These are phyloP conservation scores for Rhyacophila evoluta DNA, from an alignment of 2,888 invertebrate species.

Conservation along the genomic window DNA sequence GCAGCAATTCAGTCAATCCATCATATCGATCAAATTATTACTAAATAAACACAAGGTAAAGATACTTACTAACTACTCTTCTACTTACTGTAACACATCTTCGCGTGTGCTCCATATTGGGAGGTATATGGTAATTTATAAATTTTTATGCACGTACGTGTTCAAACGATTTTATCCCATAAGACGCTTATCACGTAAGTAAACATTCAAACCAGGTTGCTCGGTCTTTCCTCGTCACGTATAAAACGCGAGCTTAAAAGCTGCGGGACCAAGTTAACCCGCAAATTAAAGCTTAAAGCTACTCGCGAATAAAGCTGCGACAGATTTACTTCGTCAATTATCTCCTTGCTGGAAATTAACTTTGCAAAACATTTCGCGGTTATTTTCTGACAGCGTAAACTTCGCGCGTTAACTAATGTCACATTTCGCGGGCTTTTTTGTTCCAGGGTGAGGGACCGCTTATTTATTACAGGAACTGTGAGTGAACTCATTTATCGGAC, in stretches of 20 bases:
- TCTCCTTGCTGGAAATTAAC: constrained; percentile 30
- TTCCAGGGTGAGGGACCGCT: not conserved
- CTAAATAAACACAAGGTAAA: too few species aligned
- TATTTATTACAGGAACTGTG: not conserved
- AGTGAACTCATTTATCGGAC: not conserved
- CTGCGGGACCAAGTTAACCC: not conserved
- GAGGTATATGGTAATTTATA: too few species aligned
- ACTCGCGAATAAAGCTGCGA: constrained; percentile 28
- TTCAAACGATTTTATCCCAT: too few species aligned
- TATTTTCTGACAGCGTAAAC: not conserved
- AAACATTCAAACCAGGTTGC: not conserved
- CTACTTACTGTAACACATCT: too few species aligned
- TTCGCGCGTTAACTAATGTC: not conserved
- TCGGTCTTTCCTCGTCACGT: not conserved
- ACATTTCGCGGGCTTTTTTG: not conserved
- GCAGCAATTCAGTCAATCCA: too few species aligned
- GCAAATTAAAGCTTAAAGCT: constrained; percentile 16
- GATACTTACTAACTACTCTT: too few species aligned
- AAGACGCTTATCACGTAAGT: not conserved
- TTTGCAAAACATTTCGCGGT: constrained; percentile 26
- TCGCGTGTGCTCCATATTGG: too few species aligned
- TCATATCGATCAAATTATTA: too few species aligned
- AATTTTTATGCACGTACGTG: too few species aligned
- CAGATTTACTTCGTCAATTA: constrained; percentile 42
- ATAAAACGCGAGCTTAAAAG: constrained; percentile 34